Percentiles rank a stretch among this genome's conserved stretches.
Evolutionary conservation across 2,888 invertebrate genomes (phyloP).

Genomic region (Tinea semifulvella): DNA sequence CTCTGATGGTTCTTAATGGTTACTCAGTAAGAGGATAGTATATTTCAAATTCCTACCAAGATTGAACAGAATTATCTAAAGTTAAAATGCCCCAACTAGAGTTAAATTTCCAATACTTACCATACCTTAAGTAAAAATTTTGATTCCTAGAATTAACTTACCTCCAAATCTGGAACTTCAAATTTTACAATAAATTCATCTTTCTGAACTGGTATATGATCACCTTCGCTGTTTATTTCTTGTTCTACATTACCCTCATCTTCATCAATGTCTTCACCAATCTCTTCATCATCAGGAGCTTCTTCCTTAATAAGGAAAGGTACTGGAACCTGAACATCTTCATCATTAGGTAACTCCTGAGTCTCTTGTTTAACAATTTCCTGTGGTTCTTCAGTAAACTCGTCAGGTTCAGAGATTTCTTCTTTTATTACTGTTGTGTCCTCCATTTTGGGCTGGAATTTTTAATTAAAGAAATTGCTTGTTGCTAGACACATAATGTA

Average conservation of each 20-base stretch:
- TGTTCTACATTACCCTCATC: conserved; percentile 20
- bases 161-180: background rate
- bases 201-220: conserved; percentile 23
- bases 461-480: no score
- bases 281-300: background rate
- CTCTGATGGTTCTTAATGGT: no score
- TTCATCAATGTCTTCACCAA: conserved; percentile 26
- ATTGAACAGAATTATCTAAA: no score
- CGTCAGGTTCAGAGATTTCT: background rate
- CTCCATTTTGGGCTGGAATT: conserved; percentile 6
- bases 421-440: background rate
- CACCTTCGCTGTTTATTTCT: conserved; percentile 16
- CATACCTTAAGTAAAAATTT: no score
- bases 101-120: no score
- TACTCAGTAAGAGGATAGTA: no score
- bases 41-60: no score
- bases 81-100: no score
- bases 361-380: background rate
- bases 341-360: background rate
- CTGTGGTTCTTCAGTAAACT: background rate
- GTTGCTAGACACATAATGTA: no score
- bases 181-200: background rate
- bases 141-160: no score
- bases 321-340: background rate
- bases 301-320: background rate